phyloP scores from a whole-genome alignment of 2,113 vertebrate genomes.

The Collichthys lucidus region DNA sequence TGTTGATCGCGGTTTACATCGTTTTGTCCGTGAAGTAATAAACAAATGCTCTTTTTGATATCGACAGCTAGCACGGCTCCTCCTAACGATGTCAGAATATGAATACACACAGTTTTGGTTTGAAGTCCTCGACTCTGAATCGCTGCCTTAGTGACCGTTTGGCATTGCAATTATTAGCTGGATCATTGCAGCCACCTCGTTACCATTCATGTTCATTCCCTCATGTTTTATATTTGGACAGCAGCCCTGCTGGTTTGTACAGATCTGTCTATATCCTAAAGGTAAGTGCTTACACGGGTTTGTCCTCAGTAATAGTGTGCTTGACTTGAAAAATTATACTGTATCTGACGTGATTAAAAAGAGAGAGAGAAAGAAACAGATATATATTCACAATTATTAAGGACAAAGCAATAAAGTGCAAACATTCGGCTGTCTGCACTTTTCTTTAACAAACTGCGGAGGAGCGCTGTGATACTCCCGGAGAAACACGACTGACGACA shows the following conservation, averaged over 20 bases:
- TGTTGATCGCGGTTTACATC: not conserved
- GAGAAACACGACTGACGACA: not conserved
- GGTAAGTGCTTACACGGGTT: slow-evolving; percentile 1
- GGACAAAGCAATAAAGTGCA: slow-evolving; percentile 25
- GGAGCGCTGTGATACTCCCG: not conserved
- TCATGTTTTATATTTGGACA: slow-evolving; percentile 22
- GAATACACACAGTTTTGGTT: not conserved
- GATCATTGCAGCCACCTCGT: slow-evolving; percentile 12
- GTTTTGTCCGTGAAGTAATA: not conserved
- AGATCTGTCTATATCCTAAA: slow-evolving; percentile 3
- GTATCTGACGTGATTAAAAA: slow-evolving; percentile 17
- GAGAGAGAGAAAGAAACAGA: not conserved
- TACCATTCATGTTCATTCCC: not conserved
- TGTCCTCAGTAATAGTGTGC: slow-evolving; percentile 34
- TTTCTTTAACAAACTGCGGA: not conserved
- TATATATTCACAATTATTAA: slow-evolving; percentile 1
- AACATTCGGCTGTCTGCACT: slow-evolving; percentile 5
- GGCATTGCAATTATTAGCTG: slow-evolving; percentile 9
- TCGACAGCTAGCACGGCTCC: not conserved
- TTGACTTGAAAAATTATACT: slow-evolving; percentile 1
- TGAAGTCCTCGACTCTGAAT: slow-evolving; percentile 29
- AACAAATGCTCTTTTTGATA: slow-evolving; percentile 27
- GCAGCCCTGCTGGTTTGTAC: slow-evolving; percentile 15
- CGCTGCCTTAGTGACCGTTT: slow-evolving; percentile 17
- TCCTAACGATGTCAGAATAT: slow-evolving; percentile 18